Conservation (phyloP, 2,113 vertebrate species). For the Aix galericulata region DNA sequence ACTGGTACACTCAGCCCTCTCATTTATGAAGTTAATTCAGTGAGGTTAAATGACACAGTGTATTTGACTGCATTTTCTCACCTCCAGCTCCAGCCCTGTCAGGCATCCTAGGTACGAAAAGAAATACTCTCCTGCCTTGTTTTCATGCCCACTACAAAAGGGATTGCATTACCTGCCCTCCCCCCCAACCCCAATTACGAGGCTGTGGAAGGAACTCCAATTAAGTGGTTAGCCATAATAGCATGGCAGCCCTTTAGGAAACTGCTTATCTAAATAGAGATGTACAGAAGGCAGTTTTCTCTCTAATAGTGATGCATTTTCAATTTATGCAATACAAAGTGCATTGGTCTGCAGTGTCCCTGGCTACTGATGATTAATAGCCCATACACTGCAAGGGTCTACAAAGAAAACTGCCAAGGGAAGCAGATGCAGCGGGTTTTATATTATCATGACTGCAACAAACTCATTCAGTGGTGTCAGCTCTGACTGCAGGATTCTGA, state of each 20-base stretch:
- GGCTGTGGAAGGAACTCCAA: conserved; percentile 39
- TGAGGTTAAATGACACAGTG: neutral
- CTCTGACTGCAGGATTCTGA: conserved; percentile 79
- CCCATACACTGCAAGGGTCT: conserved; percentile 66
- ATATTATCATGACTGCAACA: conserved; percentile 79
- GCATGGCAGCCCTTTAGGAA: conserved; percentile 62
- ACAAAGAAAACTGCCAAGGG: conserved; percentile 73
- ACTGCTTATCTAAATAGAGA: conserved; percentile 68
- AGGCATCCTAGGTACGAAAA: neutral
- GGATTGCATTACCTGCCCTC: neutral
- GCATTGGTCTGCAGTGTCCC: conserved; percentile 73
- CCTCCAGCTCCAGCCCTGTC: neutral
- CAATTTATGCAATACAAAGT: conserved; percentile 73
- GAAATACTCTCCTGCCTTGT: neutral
- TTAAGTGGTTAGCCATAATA: conserved; percentile 52
- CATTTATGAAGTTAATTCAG: neutral
- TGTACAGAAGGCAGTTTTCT: conserved; percentile 60
- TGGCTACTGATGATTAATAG: conserved; percentile 78
- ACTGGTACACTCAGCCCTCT: neutral
- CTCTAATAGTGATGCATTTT: conserved; percentile 74
- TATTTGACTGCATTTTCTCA: neutral
- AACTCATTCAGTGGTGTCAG: conserved; percentile 80
- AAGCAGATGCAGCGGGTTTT: conserved; percentile 77
- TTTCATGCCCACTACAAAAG: neutral
- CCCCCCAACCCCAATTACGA: conserved; percentile 28